Evolutionary conservation across 1,140 invertebrate species (phyloP).

Genomic region (Lepidurus couesii): DNA sequence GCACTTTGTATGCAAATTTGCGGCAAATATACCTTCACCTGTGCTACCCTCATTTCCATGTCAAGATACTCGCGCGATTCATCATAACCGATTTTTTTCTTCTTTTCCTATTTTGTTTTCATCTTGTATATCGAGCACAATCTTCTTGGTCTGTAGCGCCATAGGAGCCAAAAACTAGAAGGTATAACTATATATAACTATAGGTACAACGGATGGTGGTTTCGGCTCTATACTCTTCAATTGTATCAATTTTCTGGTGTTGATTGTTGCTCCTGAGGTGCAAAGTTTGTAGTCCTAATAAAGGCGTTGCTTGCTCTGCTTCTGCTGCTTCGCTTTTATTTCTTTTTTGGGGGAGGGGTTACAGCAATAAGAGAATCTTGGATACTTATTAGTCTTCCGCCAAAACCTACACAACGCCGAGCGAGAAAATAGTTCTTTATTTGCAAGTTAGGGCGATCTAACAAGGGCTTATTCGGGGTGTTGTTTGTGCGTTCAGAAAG

Average conservation of each 20-base stretch:
- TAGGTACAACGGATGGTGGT: too few relatives aligned
- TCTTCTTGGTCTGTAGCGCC: neutral
- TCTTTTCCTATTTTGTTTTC: neutral
- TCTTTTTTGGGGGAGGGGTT: neutral
- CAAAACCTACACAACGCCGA: neutral
- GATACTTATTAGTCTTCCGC: neutral
- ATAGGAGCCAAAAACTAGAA: neutral
- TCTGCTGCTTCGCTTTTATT: neutral
- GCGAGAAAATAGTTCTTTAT: neutral
- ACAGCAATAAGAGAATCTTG: too few relatives aligned
- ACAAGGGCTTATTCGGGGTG: neutral
- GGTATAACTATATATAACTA: neutral
- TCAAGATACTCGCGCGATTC: conserved; percentile 6
- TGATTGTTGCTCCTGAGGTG: neutral
- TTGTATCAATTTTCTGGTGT: conserved; percentile 16
- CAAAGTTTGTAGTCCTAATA: conserved; percentile 1
- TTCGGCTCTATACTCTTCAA: neutral
- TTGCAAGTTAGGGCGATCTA: neutral
- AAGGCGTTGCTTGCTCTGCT: neutral
- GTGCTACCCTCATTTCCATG: conserved; percentile 18
- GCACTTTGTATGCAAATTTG: conserved; percentile 19
- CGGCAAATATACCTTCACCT: neutral
- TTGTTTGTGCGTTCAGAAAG: conserved; percentile 9
- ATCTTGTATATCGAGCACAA: neutral
- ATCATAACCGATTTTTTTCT: neutral